These are phyloP conservation scores for Tachystola acroxantha DNA, from an alignment of 2,888 invertebrate genomes.

Conservation along the genomic window DNA sequence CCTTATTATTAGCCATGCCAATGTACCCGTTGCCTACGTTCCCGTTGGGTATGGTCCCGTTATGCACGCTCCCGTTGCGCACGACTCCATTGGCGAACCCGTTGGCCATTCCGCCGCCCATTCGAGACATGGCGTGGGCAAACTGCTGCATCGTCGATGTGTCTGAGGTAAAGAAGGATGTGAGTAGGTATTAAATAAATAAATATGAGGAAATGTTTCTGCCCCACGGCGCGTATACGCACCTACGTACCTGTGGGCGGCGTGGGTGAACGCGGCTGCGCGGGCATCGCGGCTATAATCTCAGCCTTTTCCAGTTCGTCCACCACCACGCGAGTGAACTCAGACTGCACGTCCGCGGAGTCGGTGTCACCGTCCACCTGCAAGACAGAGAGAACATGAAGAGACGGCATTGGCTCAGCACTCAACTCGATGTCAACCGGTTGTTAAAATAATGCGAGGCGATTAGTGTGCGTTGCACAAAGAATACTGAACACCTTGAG, in stretches of 20 bases:
- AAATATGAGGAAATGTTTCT: too few species aligned
- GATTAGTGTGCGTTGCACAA: too few species aligned
- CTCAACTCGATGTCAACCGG: too few species aligned
- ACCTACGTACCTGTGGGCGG: conserved; percentile 23
- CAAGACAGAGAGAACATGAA: not conserved
- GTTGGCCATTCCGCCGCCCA: conserved; percentile 54
- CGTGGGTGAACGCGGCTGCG: conserved; percentile 11
- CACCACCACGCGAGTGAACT: conserved; percentile 84
- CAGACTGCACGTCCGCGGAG: conserved; percentile 85
- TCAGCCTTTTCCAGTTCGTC: conserved; percentile 83
- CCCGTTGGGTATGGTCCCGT: conserved; percentile 42
- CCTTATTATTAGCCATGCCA: conserved; percentile 45
- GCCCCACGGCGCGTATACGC: not conserved
- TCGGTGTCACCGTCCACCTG: conserved; percentile 94
- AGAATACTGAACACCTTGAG: too few species aligned
- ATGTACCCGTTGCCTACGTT: conserved; percentile 51
- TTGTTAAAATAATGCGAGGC: too few species aligned
- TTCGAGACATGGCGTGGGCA: conserved; percentile 64
- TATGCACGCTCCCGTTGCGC: conserved; percentile 39
- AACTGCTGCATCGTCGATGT: conserved; percentile 50
- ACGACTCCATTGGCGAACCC: conserved; percentile 50
- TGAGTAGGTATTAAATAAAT: too few species aligned
- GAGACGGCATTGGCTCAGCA: not conserved
- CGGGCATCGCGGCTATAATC: conserved; percentile 42
- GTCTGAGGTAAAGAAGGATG: conserved; percentile 25